Percentiles rank a stretch among this genome's conserved stretches.
These are phyloP conservation scores for Cancer borealis DNA, from an alignment of 2,888 invertebrate species.

Conservation along the genomic window DNA sequence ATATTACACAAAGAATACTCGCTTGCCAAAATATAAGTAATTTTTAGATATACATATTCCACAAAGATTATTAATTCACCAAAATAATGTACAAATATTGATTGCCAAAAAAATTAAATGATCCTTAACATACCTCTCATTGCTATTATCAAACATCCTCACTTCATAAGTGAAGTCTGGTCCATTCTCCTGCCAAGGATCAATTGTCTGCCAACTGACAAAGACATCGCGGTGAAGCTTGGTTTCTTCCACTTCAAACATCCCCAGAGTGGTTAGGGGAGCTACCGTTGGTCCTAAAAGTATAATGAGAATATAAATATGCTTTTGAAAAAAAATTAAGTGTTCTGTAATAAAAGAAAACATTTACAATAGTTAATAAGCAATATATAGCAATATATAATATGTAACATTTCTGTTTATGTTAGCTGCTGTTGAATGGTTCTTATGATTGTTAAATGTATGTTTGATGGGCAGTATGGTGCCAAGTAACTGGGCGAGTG, in stretches of 20 bases:
- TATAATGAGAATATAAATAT: neutral
- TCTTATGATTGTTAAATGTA: no score
- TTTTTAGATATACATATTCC: neutral
- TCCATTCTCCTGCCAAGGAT: constrained; percentile 53
- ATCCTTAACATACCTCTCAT: neutral
- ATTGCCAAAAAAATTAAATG: neutral
- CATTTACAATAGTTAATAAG: no score
- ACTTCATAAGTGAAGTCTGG: constrained; percentile 57
- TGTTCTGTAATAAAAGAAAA: no score
- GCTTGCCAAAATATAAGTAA: neutral
- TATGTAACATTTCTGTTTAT: no score
- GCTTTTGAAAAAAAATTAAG: neutral
- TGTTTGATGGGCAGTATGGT: no score
- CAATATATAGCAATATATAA: no score
- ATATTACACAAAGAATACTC: neutral
- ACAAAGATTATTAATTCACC: neutral
- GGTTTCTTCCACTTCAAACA: constrained; percentile 63
- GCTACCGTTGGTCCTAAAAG: constrained; percentile 15
- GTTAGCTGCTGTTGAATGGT: no score
- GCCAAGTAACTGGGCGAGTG: no score
- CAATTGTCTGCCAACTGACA: constrained; percentile 63
- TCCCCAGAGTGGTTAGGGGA: constrained; percentile 51
- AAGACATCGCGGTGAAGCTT: constrained; percentile 51
- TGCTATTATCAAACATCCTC: constrained; percentile 31
- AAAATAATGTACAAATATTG: neutral